Evolutionary conservation across 2,797 vertebrate species (phyloP).

Genomic region (Gambelia wislizenii): DNA sequence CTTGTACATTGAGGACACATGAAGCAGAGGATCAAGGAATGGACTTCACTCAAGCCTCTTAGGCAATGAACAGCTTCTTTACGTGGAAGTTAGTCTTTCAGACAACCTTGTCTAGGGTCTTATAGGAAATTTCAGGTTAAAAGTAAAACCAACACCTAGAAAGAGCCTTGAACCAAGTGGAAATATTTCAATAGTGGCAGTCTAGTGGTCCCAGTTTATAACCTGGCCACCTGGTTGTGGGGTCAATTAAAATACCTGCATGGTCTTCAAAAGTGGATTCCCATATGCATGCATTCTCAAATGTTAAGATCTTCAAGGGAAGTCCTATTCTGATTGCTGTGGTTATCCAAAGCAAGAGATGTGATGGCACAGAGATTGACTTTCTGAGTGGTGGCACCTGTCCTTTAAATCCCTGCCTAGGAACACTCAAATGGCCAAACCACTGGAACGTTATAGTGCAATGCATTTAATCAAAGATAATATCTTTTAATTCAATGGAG

Average conservation of each 20-base stretch:
- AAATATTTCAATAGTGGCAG: background rate
- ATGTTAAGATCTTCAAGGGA: background rate
- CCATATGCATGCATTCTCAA: background rate
- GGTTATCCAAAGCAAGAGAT: too few species aligned
- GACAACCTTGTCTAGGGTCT: background rate
- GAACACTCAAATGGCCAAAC: too few species aligned
- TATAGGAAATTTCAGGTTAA: background rate
- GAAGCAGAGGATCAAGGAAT: background rate
- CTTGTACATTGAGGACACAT: background rate
- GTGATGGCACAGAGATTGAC: too few species aligned
- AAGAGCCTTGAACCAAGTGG: background rate
- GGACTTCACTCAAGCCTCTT: background rate
- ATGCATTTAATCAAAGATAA: too few species aligned
- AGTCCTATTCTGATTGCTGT: background rate
- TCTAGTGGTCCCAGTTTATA: background rate
- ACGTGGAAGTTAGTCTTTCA: too few species aligned
- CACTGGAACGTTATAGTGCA: too few species aligned
- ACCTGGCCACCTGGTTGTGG: background rate
- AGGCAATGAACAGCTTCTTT: background rate
- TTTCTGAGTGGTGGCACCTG: too few species aligned
- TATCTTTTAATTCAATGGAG: too few species aligned
- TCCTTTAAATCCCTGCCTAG: too few species aligned
- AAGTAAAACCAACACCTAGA: background rate
- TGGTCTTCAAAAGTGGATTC: background rate
- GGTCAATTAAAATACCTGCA: background rate